These are phyloP conservation scores for Aselliscus stoliczkanus DNA, from an alignment of 2,797 vertebrate genomes.

Conservation along the genomic window DNA sequence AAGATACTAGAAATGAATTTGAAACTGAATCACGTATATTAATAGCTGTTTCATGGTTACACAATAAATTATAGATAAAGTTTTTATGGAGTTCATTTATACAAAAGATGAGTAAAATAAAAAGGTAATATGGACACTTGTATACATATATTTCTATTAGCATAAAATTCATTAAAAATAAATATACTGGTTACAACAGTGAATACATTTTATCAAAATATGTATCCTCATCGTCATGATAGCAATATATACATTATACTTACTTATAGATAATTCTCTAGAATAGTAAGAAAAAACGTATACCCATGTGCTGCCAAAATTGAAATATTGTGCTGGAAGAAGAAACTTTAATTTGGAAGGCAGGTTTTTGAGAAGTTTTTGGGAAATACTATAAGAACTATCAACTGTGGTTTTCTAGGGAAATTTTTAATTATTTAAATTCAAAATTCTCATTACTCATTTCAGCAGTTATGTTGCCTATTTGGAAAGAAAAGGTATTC, in stretches of 20 bases:
- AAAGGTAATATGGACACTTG: background rate
- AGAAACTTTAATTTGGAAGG: slow-evolving; percentile 31
- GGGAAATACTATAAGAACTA: background rate
- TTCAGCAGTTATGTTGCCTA: background rate
- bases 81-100: slow-evolving; percentile 1
- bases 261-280: background rate
- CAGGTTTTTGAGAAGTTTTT: background rate
- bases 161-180: background rate
- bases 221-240: background rate
- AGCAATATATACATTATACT: background rate
- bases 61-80: background rate
- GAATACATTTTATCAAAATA: background rate
- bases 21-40: background rate
- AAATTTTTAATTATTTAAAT: background rate
- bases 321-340: background rate
- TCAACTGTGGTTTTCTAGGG: background rate
- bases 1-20: background rate
- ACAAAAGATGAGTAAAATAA: background rate
- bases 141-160: background rate
- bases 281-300: background rate
- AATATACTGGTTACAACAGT: background rate
- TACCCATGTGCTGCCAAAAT: background rate
- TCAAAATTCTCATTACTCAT: background rate
- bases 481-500: background rate
- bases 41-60: background rate